These are phyloP conservation scores for Podabrus alpinus DNA, from an alignment of 2,888 invertebrate genomes.

Conservation along the genomic window DNA sequence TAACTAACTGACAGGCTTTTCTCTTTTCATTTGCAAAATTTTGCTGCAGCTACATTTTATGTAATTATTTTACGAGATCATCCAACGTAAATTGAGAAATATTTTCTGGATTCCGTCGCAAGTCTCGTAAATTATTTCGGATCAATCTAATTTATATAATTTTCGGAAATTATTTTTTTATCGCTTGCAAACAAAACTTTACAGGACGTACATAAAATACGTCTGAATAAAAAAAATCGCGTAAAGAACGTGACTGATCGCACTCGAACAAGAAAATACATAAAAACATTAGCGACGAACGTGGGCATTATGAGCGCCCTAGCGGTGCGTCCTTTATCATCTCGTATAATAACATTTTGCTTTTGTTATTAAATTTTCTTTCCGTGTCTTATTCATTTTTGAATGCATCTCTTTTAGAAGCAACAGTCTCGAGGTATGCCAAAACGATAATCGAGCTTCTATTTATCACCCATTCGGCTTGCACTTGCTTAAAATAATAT, in stretches of 20 bases:
- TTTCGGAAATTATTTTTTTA: not conserved
- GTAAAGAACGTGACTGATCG: constrained; percentile 18
- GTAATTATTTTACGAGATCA: not conserved
- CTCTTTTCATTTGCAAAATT: constrained; percentile 22
- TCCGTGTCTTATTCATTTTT: constrained; percentile 17
- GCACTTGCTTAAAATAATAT: not conserved
- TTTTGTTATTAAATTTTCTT: constrained; percentile 26
- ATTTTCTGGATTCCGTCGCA: not conserved
- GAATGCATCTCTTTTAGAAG: constrained; percentile 23
- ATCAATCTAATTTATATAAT: not conserved
- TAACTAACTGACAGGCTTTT: constrained; percentile 24
- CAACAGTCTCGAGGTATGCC: constrained; percentile 25
- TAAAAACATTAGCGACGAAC: constrained; percentile 25
- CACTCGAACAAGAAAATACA: constrained; percentile 20
- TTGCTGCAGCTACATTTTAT: constrained; percentile 4
- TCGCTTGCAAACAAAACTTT: not conserved
- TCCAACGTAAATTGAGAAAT: not conserved
- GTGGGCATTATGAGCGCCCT: constrained; percentile 17
- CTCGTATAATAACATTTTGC: constrained; percentile 25
- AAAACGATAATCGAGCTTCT: not conserved
- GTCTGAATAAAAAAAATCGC: not conserved
- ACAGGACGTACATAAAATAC: not conserved
- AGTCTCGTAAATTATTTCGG: not conserved
- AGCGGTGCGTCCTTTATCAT: constrained; percentile 22
- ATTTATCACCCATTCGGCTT: not conserved